A percentile compares a stretch with the other conserved stretches of the same genome.
These are phyloP conservation scores for Pseudolaguvia tuberculata DNA, from an alignment of 2,113 vertebrate genomes.

Conservation along the genomic window DNA sequence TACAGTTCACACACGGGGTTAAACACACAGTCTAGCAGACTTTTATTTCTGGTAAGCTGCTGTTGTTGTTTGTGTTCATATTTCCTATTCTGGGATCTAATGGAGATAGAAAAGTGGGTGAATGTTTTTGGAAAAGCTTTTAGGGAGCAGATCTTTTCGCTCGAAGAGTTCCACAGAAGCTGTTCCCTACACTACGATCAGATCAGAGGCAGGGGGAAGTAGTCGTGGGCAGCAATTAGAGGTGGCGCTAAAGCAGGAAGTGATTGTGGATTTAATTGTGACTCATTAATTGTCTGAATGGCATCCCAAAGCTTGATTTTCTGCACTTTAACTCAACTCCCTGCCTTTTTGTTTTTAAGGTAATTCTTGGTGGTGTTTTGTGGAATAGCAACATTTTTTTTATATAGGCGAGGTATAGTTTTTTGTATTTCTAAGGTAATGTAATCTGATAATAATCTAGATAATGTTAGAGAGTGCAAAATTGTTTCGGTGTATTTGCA, in stretches of 20 bases:
- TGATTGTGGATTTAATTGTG: slow-evolving; percentile 41
- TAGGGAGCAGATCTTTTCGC: background rate
- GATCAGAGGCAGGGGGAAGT: slow-evolving; percentile 44
- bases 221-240: slow-evolving; percentile 45
- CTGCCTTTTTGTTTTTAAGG: background rate
- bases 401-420: background rate
- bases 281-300: slow-evolving; percentile 42
- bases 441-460: background rate
- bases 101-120: background rate
- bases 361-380: background rate
- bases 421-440: background rate
- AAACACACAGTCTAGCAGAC: no score
- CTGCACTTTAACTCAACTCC: background rate
- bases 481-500: slow-evolving; percentile 39
- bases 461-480: slow-evolving; percentile 1
- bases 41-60: no score
- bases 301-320: slow-evolving; percentile 18
- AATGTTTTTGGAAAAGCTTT: slow-evolving; percentile 2
- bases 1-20: no score
- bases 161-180: slow-evolving; percentile 33
- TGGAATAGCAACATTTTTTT: background rate
- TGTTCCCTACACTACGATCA: slow-evolving; percentile 42
- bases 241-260: slow-evolving; percentile 37
- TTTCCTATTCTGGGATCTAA: no score
- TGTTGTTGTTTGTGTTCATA: no score